Base-by-base conservation (phyloP, 2,113 vertebrate genomes). In the Zapus hudsonius region DNA sequence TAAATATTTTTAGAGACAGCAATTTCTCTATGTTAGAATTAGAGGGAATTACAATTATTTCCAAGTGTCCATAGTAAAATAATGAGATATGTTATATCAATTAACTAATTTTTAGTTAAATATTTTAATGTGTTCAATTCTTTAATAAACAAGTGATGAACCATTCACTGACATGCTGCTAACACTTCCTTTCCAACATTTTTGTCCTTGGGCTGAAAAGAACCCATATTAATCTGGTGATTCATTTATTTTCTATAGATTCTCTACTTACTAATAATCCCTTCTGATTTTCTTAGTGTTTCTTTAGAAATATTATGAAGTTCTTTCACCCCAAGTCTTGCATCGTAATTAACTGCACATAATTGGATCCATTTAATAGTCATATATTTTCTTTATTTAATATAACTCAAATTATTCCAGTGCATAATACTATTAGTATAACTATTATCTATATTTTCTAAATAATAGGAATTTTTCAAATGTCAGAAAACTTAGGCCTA, bases 241-340 rank as follows among this genome's bases (percentile, higher is more conserved):
- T 40, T 86, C 31, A 80, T 47, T 70, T 22, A 61, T 67, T 44
- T 44, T 82, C 3, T 17, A 76, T 55, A 87, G 42, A 70, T 87
- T 12, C 42, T 80, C 2, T n/a, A 57, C 2, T 52, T 38, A 64
- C 0, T 23, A 79, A 36, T 13, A 81, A 2, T 29, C 2, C 87
- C 29, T 93, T 92, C 3, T 64, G 42, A 22, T 8, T 31, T 23
- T 88, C 7, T 80, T 47, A 81, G 1, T 75, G 5, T 66, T 61
- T 79, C 44, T 89, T 91, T 83, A 88, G 67, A 85, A 88, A 88
- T 8, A 23, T 33, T 83, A 81, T 44, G 79, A 82, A 47, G 70
- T 87, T 81, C 11, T n/a, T 64, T 61, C 33, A 91, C 8, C 9
- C 74, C 19, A 81, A 90, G 27, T 13, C 13, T 42, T 93, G 8